Base-by-base conservation (phyloP, 2,113 vertebrate species). In the Aramus guarauna region DNA sequence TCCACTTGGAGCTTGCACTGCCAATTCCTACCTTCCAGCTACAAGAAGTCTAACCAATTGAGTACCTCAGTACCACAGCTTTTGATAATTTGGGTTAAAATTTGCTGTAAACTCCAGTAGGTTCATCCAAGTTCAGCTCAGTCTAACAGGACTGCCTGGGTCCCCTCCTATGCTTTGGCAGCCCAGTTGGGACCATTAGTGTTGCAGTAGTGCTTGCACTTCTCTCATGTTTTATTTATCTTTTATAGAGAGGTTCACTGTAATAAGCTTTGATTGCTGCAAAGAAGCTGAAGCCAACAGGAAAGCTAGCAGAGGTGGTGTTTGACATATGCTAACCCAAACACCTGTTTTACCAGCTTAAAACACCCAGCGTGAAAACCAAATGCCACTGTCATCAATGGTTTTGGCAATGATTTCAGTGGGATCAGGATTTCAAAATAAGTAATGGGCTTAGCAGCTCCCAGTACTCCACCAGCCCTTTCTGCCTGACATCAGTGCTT, bases 281-380 rank as follows among this genome's bases (percentile, higher is more conserved):
- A 76, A 90, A 94, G 87, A 94, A 92, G 90, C 74, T 88, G 92
- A 96, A 91, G 93, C 81, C 71, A 79, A 89, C 4, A 85, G 56
- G 4, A 92, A 79, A 89, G 60, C 59, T 90, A 56, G 59, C 59
- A 88, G 91, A 85, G 82, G 75, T 79, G 78, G 56, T 52, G 58
- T 60, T 30, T 75, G 43, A 75, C 41, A 66, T 26, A 32, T 5
- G 29, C 58, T 77, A 73, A 55, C 64, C 45, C 45, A 55, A 24
- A 62, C 37, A 79, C 29, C 52, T 69, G 21, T 47, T 80, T 50
- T 29, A 73, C 29, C 60, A 89, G 43, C 26, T 85, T 82, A 71
- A 85, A 85, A 88, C 24, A 50, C 24, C 26, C 19, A 72, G 15
- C 2, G 0, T 29, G 50, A 88, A 92, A 93, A 68, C 10, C 53